A percentile compares a stretch with the other conserved stretches of the same genome.
These are phyloP conservation scores for Saccostrea cuccullata DNA, from an alignment of 1,140 invertebrate genomes.

Conservation along the genomic window DNA sequence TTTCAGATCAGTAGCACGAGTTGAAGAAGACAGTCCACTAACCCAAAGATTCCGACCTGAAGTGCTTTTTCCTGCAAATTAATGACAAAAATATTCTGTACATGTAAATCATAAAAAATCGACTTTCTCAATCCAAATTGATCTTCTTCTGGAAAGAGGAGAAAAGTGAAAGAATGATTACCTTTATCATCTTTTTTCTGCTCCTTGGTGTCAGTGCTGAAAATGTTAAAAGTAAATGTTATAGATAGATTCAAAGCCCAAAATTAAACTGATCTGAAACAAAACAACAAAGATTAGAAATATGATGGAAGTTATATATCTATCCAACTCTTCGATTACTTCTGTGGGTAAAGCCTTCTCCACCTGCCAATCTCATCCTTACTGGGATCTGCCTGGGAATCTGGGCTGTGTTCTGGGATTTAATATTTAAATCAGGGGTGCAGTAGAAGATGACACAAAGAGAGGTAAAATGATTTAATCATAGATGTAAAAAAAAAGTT, in stretches of 20 bases:
- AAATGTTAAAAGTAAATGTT: conserved; percentile 41
- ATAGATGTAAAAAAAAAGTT: neutral
- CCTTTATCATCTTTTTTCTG: conserved; percentile 67
- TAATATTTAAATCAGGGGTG: neutral
- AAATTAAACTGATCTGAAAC: neutral
- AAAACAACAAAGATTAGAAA: neutral
- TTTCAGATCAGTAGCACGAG: conserved; percentile 94
- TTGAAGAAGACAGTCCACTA: conserved; percentile 91
- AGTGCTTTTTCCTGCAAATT: conserved; percentile 36
- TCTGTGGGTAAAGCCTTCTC: neutral
- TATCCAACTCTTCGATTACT: neutral
- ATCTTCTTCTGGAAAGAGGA: no score
- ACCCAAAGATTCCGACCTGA: conserved; percentile 88
- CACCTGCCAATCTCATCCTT: neutral
- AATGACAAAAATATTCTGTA: neutral
- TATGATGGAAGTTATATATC: neutral
- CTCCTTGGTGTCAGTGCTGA: conserved; percentile 60
- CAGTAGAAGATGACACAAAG: neutral
- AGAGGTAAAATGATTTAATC: neutral
- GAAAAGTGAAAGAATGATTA: neutral
- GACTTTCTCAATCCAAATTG: no score
- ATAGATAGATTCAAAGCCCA: neutral
- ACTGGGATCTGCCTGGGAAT: neutral
- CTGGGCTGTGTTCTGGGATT: neutral
- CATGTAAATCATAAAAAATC: no score